phyloP scores from a whole-genome alignment of 92 coral and sea anemone genomes.

The Porites lobata region DNA sequence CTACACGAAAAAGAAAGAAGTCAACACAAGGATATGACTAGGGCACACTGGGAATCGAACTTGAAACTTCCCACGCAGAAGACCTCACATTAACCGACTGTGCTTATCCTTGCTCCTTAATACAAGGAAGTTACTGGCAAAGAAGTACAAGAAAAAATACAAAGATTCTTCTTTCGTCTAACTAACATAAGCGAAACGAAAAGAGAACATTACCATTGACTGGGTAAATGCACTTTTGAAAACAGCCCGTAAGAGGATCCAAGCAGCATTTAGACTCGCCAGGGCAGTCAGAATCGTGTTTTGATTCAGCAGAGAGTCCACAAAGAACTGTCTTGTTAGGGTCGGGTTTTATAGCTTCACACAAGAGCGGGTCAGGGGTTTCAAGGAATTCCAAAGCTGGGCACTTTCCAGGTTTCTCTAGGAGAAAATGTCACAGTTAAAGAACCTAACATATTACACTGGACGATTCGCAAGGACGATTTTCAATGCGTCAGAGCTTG shows the following conservation, averaged over 20 bases:
- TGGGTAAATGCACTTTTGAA: slow-evolving; percentile 72
- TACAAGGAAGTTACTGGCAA: too few relatives aligned
- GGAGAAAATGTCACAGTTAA: background rate
- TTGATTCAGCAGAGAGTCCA: slow-evolving; percentile 62
- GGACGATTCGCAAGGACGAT: too few relatives aligned
- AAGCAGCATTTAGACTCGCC: slow-evolving; percentile 87
- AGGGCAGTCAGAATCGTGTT: slow-evolving; percentile 80
- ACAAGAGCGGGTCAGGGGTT: slow-evolving; percentile 66
- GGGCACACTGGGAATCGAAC: too few relatives aligned
- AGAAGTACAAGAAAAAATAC: too few relatives aligned
- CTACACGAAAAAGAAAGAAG: too few relatives aligned
- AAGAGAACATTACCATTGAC: slow-evolving; percentile 45
- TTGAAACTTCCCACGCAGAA: too few relatives aligned
- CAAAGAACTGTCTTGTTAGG: slow-evolving; percentile 66
- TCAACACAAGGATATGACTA: too few relatives aligned
- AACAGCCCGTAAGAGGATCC: slow-evolving; percentile 70
- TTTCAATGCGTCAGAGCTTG: too few relatives aligned
- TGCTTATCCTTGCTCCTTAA: too few relatives aligned
- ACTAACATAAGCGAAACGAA: background rate
- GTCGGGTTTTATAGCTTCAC: slow-evolving; percentile 57
- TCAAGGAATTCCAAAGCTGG: slow-evolving; percentile 32
- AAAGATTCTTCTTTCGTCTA: background rate
- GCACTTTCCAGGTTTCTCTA: slow-evolving; percentile 78
- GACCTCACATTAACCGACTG: too few relatives aligned
- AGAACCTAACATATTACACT: too few relatives aligned